Conservation (phyloP, 2,797 vertebrate genomes). For the Pseudochirops cupreus region DNA sequence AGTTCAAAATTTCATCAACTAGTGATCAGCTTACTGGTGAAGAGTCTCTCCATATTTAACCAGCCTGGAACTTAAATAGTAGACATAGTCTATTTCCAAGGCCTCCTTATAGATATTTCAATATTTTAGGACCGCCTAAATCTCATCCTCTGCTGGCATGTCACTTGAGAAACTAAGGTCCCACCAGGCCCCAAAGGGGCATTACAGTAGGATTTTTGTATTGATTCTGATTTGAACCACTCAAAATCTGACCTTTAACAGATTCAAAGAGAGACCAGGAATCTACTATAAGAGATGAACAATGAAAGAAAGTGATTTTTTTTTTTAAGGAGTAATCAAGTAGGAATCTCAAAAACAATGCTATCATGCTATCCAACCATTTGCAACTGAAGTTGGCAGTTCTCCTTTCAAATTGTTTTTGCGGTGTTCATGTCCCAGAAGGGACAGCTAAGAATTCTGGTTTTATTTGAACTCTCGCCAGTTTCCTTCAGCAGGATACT, state of each 20-base stretch:
- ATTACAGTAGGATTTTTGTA: background rate
- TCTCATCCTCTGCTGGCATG: background rate
- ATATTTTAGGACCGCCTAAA: background rate
- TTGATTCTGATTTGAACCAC: slow-evolving; percentile 38
- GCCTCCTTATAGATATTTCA: background rate
- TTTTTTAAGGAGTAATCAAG: slow-evolving; percentile 76
- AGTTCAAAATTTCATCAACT: background rate
- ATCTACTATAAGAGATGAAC: slow-evolving; percentile 50
- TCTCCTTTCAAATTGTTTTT: slow-evolving; percentile 86
- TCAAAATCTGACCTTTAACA: slow-evolving; percentile 52
- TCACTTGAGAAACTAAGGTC: background rate
- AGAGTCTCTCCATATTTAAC: background rate
- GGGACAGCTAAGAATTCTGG: slow-evolving; percentile 86
- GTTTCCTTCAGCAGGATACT: slow-evolving; percentile 87
- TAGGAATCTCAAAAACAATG: slow-evolving; percentile 80
- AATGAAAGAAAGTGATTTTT: slow-evolving; percentile 67
- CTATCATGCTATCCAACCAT: slow-evolving; percentile 81
- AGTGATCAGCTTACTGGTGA: background rate
- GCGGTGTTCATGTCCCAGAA: slow-evolving; percentile 82
- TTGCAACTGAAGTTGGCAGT: slow-evolving; percentile 85
- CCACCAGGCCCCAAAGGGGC: background rate
- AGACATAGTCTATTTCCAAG: background rate
- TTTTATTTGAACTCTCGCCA: slow-evolving; percentile 87
- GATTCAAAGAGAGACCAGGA: slow-evolving; percentile 28
- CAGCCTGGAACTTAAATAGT: background rate